These are phyloP conservation scores for Dinomys branickii DNA, from an alignment of 2,113 vertebrate species.

Conservation along the genomic window DNA sequence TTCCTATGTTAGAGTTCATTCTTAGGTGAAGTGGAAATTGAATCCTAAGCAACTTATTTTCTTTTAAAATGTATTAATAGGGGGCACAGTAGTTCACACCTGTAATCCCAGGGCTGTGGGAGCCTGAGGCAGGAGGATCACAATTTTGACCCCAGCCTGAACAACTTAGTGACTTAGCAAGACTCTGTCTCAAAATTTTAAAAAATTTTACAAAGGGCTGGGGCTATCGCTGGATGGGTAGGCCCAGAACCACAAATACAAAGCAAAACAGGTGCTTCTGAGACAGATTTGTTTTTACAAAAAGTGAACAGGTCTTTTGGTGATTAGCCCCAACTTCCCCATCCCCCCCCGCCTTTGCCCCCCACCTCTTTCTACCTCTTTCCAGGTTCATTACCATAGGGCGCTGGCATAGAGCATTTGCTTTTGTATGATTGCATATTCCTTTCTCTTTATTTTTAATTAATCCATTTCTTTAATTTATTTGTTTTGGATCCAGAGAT, in stretches of 20 bases:
- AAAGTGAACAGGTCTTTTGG: background rate
- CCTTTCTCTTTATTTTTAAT: background rate
- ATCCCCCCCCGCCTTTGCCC: too few species aligned
- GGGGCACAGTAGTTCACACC: background rate
- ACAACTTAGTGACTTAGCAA: background rate
- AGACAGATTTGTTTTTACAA: background rate
- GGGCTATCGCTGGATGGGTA: background rate
- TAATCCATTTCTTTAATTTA: background rate
- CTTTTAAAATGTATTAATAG: background rate
- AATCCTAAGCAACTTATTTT: background rate
- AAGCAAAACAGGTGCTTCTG: background rate
- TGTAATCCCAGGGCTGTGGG: background rate
- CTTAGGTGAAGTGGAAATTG: background rate
- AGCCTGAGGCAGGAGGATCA: background rate
- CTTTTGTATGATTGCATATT: fast-evolving
- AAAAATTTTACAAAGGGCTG: background rate
- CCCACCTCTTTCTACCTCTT: too few species aligned
- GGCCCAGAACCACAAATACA: background rate
- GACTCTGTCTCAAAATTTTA: background rate
- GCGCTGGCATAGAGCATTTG: background rate
- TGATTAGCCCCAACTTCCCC: background rate
- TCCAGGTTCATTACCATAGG: too few species aligned
- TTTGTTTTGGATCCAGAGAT: background rate
- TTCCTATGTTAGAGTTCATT: background rate
- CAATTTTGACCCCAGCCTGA: background rate